These are phyloP conservation scores for Dendronephthya gigantea DNA, from an alignment of 64 coral and sea anemone genomes.

Conservation along the genomic window DNA sequence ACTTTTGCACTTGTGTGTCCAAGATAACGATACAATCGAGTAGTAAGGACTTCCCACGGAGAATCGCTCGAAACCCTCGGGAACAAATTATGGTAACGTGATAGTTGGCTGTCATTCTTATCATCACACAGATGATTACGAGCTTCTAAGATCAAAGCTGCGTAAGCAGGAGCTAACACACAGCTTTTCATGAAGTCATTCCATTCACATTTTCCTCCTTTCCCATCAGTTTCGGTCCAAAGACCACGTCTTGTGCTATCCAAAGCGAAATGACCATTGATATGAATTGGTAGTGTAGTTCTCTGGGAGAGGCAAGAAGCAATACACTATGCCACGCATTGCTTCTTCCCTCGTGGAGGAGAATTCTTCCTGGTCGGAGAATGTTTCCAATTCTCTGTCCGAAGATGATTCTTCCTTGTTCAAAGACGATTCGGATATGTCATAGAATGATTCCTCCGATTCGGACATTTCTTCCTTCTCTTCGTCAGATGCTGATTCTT, in stretches of 20 bases:
- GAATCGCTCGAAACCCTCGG: conserved; percentile 46
- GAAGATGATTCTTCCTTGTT: too few species aligned
- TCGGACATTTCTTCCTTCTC: too few species aligned
- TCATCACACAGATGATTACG: conserved; percentile 55
- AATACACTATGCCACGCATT: conserved; percentile 50
- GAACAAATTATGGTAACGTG: conserved; percentile 72
- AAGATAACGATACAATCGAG: conserved; percentile 45
- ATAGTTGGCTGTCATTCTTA: conserved; percentile 17
- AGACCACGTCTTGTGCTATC: conserved; percentile 66
- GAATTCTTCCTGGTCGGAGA: too few species aligned
- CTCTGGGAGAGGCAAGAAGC: conserved; percentile 4
- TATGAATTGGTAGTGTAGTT: conserved; percentile 33
- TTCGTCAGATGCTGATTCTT: too few species aligned
- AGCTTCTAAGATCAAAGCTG: conserved; percentile 24
- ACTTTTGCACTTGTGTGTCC: conserved; percentile 40
- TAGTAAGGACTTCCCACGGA: conserved; percentile 51
- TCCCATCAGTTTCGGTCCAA: conserved; percentile 50
- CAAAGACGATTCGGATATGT: too few species aligned
- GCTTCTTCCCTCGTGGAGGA: background rate
- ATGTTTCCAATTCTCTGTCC: too few species aligned
- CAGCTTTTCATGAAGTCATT: conserved; percentile 68
- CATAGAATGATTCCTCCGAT: too few species aligned
- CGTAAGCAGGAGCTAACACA: too few species aligned
- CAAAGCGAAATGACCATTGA: conserved; percentile 66
- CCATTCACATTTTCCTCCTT: conserved; percentile 47